phyloP scores from a whole-genome alignment of 1,140 invertebrate genomes.

The Araneus ventricosus region DNA sequence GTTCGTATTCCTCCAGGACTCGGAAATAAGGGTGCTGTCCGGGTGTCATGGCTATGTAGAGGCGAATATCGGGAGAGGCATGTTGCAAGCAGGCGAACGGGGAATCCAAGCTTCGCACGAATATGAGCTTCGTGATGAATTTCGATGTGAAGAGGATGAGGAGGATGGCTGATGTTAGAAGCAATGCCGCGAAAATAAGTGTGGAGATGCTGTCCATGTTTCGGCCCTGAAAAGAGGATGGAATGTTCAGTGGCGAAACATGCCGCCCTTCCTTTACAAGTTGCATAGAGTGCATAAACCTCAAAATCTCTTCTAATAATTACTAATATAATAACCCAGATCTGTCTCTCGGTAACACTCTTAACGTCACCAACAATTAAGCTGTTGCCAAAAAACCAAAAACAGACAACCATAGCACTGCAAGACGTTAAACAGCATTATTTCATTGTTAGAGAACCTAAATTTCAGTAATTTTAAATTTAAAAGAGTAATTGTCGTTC shows the following conservation, averaged over 20 bases:
- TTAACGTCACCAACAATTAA: no score
- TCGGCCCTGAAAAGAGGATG: neutral
- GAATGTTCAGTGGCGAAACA: neutral
- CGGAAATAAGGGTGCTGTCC: conserved; percentile 46
- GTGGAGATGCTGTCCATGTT: neutral
- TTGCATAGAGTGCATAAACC: no score
- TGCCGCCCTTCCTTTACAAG: no score
- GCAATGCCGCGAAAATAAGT: neutral
- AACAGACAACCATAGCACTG: no score
- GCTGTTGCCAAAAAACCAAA: no score
- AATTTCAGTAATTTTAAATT: no score
- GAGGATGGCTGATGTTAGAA: neutral
- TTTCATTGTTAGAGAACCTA: no score
- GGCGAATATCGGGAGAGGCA: neutral
- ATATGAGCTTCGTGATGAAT: neutral
- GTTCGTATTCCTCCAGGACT: conserved; percentile 43
- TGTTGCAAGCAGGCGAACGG: neutral
- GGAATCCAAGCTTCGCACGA: neutral
- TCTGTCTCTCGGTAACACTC: no score
- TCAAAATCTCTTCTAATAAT: no score
- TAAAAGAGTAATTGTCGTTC: no score
- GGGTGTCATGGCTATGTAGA: neutral
- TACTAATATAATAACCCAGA: no score
- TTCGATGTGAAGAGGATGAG: neutral
- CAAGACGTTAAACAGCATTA: no score